Evolutionary conservation across 2,797 vertebrate genomes (phyloP).

Genomic region (Schizothorax lantsangensis): DNA sequence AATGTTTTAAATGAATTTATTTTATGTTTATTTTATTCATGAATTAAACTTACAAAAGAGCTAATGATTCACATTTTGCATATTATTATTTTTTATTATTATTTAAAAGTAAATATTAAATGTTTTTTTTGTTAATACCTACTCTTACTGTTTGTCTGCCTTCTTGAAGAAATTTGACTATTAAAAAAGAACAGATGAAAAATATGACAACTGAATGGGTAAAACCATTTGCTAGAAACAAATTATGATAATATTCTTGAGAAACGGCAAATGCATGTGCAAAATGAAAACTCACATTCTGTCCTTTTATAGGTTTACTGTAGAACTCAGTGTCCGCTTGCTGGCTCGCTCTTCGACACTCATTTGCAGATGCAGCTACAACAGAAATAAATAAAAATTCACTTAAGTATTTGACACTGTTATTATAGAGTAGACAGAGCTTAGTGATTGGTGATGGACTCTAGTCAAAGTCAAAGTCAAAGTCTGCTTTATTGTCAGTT

Average conservation of each 20-base stretch:
- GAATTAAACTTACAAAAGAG: not conserved
- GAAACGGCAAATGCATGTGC: not conserved
- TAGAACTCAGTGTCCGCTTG: conserved; percentile 68
- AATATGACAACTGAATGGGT: conserved; percentile 5
- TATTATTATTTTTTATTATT: not conserved
- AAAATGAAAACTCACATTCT: conserved; percentile 68
- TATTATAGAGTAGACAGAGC: not conserved
- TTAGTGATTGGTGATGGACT: no score
- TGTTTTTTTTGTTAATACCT: conserved; percentile 37
- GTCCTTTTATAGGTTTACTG: conserved; percentile 76
- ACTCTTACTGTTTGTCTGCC: conserved; percentile 71
- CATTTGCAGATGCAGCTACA: conserved; percentile 65
- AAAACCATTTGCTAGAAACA: conserved; percentile 6
- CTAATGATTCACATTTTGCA: not conserved
- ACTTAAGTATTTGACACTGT: not conserved
- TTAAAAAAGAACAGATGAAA: conserved; percentile 7
- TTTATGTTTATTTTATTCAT: not conserved
- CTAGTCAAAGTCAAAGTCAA: no score
- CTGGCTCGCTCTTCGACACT: conserved; percentile 61
- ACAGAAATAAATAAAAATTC: conserved; percentile 12
- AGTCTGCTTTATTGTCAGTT: no score
- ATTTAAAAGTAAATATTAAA: not conserved
- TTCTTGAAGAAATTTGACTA: conserved; percentile 69
- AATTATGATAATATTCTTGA: conserved; percentile 8
- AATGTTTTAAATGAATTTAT: not conserved